Evolutionary conservation across 2,888 invertebrate genomes (phyloP), one percentile per base, ranked within the genome.

Genomic region (Orchesella flavescens): DNA sequence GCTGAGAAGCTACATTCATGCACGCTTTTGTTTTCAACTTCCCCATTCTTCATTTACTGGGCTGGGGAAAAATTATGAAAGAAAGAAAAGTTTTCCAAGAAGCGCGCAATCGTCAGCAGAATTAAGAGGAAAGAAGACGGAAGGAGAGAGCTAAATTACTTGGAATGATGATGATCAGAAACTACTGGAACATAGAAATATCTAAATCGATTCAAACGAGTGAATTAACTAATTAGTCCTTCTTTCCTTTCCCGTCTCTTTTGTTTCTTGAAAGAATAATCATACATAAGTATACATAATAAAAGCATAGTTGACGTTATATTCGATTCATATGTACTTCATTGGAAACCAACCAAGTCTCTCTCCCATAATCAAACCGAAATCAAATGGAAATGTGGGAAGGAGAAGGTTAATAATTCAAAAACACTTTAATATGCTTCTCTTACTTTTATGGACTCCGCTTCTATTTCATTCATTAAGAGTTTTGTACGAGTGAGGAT

Each of bases 141-240:
- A 34, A 34, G 34, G 34, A 53, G 53, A 59, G 57, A 77, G 59
- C 68, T 59, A 57, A 68, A 77, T 68, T 68, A 69, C 59, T 49
- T 59, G 68, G 68, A 77, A 77, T 68, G 46, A 63, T 68, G 46
- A 63, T 63, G 63, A 63, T 63, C 24, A 63, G 63, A 59, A 59
- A 59, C 13, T 9, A 59, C 4, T 19, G 24, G 24, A 24, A 24
- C 13, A 24, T 4, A 34, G 34, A 34, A 34, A 34, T 34, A 34
- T 34, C 34, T 34, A 34, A 63, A 63, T 63, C 63, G 17, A 63
- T 23, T 63, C n/a, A 10, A 53, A 53, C 53, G 53, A 75, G 55
- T 63, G 77, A 75, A 66, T n/a, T 55, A 75, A 57, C 59, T 49
- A 69, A 76, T 63, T 34, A 34, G 53, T 53, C 53, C 23, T 17